Evolutionary conservation across 2,888 invertebrate species (phyloP).

Genomic region (Lypha dubia): DNA sequence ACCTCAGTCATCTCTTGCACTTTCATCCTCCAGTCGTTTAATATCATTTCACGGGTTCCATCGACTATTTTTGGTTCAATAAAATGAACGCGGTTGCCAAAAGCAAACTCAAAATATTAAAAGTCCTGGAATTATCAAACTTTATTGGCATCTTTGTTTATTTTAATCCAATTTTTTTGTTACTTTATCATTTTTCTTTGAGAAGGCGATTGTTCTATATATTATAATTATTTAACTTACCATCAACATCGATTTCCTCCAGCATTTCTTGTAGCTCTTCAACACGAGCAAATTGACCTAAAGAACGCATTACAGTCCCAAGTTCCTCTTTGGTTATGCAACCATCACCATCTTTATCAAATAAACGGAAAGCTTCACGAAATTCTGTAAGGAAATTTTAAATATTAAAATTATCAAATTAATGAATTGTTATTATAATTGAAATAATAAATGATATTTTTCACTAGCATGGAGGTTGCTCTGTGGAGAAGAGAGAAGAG

Average conservation of each 20-base stretch:
- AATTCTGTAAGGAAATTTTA: conserved; percentile 85
- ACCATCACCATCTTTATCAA: conserved; percentile 94
- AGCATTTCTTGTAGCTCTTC: conserved; percentile 94
- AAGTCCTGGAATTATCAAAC: no score
- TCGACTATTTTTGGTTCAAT: no score
- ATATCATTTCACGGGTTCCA: no score
- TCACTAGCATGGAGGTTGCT: no score
- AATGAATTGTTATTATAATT: neutral
- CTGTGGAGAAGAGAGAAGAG: no score
- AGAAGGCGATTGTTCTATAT: neutral
- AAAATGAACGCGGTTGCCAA: no score
- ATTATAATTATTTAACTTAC: conserved; percentile 81
- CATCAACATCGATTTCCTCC: conserved; percentile 91
- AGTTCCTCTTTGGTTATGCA: conserved; percentile 94
- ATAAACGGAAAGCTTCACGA: conserved; percentile 92
- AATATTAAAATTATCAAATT: neutral
- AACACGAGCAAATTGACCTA: conserved; percentile 93
- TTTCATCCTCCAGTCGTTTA: no score
- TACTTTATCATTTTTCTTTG: neutral
- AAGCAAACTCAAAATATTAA: no score
- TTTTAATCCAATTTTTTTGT: no score
- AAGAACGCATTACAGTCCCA: conserved; percentile 92
- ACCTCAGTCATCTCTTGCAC: no score
- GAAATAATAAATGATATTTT: no score
- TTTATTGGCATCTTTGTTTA: no score